Conservation (phyloP, 2,888 invertebrate genomes). For the Ophion obscuratus region DNA sequence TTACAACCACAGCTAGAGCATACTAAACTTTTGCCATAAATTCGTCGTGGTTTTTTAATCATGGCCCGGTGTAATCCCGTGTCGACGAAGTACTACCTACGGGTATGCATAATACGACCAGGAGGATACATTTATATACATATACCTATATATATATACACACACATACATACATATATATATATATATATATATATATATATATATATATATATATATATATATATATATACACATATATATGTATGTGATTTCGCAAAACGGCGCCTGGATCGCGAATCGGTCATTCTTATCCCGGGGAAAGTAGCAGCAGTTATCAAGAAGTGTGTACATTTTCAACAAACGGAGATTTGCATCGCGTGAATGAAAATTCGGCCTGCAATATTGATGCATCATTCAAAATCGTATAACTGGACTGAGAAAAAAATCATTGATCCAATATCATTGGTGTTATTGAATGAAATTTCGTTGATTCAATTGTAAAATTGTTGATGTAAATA, state of each 20-base stretch:
- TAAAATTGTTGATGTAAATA: too few relatives aligned
- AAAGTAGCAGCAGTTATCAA: too few relatives aligned
- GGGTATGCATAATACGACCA: slow-evolving; percentile 42
- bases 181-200: slow-evolving; percentile 21
- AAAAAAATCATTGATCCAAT: too few relatives aligned
- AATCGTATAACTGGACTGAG: too few relatives aligned
- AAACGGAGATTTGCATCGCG: too few relatives aligned
- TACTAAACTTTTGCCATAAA: slow-evolving; percentile 66
- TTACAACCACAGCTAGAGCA: slow-evolving; percentile 40
- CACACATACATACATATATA: not conserved
- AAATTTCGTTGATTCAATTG: too few relatives aligned
- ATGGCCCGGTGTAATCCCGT: slow-evolving; percentile 62
- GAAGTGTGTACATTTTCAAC: too few relatives aligned
- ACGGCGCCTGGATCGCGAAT: too few relatives aligned
- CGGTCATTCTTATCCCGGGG: too few relatives aligned
- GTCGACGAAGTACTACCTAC: slow-evolving; percentile 57
- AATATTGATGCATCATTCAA: too few relatives aligned
- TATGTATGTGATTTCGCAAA: not conserved
- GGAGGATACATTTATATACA: slow-evolving; percentile 17
- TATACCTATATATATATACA: not conserved
- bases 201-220: slow-evolving; percentile 16
- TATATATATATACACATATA: slow-evolving; percentile 19
- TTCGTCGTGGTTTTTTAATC: slow-evolving; percentile 67
- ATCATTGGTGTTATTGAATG: too few relatives aligned
- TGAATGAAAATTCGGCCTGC: too few relatives aligned